Conservation (phyloP, 2,797 vertebrate genomes). For the Urophycis tenuis region DNA sequence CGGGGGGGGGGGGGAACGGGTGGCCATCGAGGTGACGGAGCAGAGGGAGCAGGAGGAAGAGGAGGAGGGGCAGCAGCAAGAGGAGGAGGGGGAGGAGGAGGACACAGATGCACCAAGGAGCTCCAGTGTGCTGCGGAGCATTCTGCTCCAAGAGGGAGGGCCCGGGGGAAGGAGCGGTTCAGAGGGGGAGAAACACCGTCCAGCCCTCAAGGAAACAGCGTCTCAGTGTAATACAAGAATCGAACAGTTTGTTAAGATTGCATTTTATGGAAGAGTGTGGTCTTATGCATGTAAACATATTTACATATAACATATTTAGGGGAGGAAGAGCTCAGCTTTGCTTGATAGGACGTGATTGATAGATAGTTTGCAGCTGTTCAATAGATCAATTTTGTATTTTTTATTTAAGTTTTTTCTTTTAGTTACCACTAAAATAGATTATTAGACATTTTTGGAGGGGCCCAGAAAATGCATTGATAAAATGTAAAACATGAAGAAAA, state of each 20-base stretch:
- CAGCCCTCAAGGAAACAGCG: slow-evolving; percentile 76
- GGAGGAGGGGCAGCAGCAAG: too few relatives aligned
- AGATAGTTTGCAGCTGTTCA: not conserved
- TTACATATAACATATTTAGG: too few relatives aligned
- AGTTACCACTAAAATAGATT: not conserved
- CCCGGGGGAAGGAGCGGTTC: slow-evolving; percentile 19
- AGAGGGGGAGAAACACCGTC: too few relatives aligned
- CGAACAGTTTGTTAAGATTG: too few relatives aligned
- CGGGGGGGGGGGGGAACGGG: slow-evolving; percentile 13
- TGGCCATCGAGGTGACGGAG: slow-evolving; percentile 67
- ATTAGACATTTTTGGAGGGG: not conserved
- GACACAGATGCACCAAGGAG: slow-evolving; percentile 54
- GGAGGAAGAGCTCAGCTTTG: not conserved
- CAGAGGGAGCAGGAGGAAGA: too few relatives aligned
- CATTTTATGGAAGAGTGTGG: too few relatives aligned
- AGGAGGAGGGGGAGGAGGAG: not conserved
- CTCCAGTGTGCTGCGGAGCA: slow-evolving; percentile 69
- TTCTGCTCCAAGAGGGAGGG: slow-evolving; percentile 66
- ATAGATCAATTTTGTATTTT: too few relatives aligned
- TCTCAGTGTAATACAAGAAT: too few relatives aligned
- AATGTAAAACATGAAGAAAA: not conserved
- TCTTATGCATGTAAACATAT: not conserved
- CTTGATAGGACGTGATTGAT: not conserved
- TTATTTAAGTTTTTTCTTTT: too few relatives aligned
- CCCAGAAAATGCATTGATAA: not conserved